A percentile compares a stretch with the other conserved stretches of the same genome.
Conservation (phyloP, 1,140 invertebrate species). For the Drosophila erecta region DNA sequence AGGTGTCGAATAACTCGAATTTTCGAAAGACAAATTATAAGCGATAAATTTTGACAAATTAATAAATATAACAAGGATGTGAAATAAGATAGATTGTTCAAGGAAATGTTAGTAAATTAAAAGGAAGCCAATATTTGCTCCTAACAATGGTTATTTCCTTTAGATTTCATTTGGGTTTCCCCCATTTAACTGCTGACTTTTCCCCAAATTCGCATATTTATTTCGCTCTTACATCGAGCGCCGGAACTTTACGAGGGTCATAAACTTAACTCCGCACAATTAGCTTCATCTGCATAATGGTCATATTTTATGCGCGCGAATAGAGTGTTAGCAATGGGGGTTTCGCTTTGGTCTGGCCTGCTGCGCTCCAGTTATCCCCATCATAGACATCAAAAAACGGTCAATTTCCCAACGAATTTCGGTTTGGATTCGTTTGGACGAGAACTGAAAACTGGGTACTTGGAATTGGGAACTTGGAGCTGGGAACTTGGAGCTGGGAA, state of each 20-base stretch:
- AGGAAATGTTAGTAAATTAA: not conserved
- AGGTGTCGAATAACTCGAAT: not conserved
- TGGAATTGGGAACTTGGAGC: too few relatives aligned
- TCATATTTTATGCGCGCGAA: slow-evolving; percentile 38
- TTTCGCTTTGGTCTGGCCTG: not conserved
- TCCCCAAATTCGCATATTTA: slow-evolving; percentile 18
- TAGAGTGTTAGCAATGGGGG: slow-evolving; percentile 13
- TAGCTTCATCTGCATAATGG: slow-evolving; percentile 55
- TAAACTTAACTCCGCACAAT: slow-evolving; percentile 46
- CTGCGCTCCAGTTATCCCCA: slow-evolving; percentile 19
- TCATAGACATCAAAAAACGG: slow-evolving; percentile 54
- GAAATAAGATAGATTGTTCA: not conserved
- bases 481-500: not conserved
- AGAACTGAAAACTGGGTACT: not conserved
- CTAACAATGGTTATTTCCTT: slow-evolving; percentile 14
- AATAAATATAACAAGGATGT: too few relatives aligned
- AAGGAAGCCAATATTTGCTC: not conserved
- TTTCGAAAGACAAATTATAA: not conserved
- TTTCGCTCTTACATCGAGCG: slow-evolving; percentile 4
- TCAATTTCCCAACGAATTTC: slow-evolving; percentile 38
- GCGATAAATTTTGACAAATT: not conserved
- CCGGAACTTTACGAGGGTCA: slow-evolving; percentile 33
- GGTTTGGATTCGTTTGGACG: not conserved
- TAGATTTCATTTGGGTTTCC: not conserved
- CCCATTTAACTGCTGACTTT: slow-evolving; percentile 16